Conservation (phyloP, 2,113 vertebrate genomes). For the Seriola rivoliana region DNA sequence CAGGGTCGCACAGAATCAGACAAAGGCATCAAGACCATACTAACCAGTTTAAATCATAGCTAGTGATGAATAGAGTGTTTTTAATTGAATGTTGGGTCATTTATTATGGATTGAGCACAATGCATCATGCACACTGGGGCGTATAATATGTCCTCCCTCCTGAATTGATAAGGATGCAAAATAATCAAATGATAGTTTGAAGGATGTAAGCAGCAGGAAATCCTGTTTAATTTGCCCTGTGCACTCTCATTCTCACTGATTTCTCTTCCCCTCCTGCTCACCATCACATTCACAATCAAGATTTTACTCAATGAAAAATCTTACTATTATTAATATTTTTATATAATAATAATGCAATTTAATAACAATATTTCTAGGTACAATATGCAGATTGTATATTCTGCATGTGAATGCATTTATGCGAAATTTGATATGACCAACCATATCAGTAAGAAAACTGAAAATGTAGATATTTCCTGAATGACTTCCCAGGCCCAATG, state of each 20-base stretch:
- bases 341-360: neutral
- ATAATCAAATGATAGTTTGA: constrained; percentile 67
- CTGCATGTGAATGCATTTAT: neutral
- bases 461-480: neutral
- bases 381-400: neutral
- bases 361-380: neutral
- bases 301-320: neutral
- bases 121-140: constrained; percentile 41
- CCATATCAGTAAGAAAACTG: neutral
- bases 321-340: neutral
- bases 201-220: constrained; percentile 55
- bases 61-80: constrained; percentile 69
- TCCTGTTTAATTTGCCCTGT: constrained; percentile 57
- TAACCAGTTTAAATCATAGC: constrained; percentile 63
- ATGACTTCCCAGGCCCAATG: neutral
- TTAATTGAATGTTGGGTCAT: constrained; percentile 75
- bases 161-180: constrained; percentile 65
- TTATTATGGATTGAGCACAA: constrained; percentile 65
- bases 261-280: constrained; percentile 6
- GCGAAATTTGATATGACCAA: neutral
- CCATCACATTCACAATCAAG: neutral
- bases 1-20: constrained; percentile 32
- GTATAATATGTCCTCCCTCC: constrained; percentile 59
- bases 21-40: constrained; percentile 31
- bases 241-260: constrained; percentile 3